Evolutionary conservation across 2,113 vertebrate species (phyloP), one percentile per base, ranked within the genome.

Genomic region (Morone chrysops): DNA sequence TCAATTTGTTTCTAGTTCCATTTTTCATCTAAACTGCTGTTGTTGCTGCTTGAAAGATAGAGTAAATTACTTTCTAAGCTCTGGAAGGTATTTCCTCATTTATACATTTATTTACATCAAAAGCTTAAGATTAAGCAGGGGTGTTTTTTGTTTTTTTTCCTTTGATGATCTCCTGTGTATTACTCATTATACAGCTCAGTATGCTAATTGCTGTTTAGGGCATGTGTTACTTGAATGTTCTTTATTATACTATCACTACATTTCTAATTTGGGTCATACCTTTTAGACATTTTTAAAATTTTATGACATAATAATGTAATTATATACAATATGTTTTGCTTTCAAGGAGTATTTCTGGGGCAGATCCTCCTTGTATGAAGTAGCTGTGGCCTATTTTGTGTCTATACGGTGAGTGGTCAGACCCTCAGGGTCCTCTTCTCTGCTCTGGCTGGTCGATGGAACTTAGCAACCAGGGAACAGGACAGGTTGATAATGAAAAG

Each of bases 401-500:
- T 72, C 7, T 48, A 12, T 40, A 43, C 3, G 0, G 65, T 0
- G 20, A n/a, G 3, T 47, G 75, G 68, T 69, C 66, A 66, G 72
- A 41, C 72, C 79, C 60, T 1, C 56, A 51, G 82, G 77, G 81
- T 86, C 51, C 57, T 83, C 38, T 67, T 66, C 62, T 74, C 56
- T 51, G 48, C 68, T 38, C 20, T 11, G 70, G 43, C 36, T 76
- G 75, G 78, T 86, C 78, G 4, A 51, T 78, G 51, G 71, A 82
- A 62, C 61, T 83, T 57, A 73, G 41, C 61, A 74, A 47, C 73
- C 66, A 60, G 50, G 31, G 69, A 66, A 57, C 47, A 70, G 62
- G 57, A 66, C 57, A 59, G 63, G 67, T 11, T 85, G 41, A 79
- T 80, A 83, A 79, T 41, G 67, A 87, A 87, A 84, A 78, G 56